Evolutionary conservation across 2,113 vertebrate species (phyloP).

Genomic region (Ptilorrhoa leucosticta): DNA sequence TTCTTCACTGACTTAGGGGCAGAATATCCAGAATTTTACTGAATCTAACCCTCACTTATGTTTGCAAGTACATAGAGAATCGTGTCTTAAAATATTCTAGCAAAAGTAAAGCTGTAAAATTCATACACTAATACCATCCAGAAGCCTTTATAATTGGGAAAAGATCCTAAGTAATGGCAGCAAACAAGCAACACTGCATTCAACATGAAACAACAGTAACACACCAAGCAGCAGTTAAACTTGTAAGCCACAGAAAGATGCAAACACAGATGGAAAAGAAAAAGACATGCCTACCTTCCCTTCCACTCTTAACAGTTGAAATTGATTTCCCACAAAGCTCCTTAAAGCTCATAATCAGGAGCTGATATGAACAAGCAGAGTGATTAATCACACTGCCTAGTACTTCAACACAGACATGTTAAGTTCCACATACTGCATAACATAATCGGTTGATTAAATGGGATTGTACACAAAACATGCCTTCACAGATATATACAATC

Average conservation of each 20-base stretch:
- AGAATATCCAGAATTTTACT: background rate
- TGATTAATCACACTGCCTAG: background rate
- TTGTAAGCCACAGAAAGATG: background rate
- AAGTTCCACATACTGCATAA: background rate
- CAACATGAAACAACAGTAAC: background rate
- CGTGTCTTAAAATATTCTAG: background rate
- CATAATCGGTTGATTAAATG: background rate
- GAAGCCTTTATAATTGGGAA: background rate
- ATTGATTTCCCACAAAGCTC: background rate
- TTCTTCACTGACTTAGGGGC: background rate
- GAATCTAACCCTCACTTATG: background rate
- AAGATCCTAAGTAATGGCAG: background rate
- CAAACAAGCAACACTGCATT: background rate
- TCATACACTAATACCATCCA: background rate
- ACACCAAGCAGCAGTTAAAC: background rate
- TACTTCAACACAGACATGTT: background rate
- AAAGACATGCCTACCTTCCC: background rate
- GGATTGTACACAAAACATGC: fast-evolving
- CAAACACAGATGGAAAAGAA: background rate
- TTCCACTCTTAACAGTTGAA: background rate
- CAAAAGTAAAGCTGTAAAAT: background rate
- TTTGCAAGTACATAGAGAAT: background rate
- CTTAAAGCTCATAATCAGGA: background rate
- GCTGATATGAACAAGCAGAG: background rate
- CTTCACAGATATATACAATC: background rate